A percentile compares a stretch with the other conserved stretches of the same genome.
phyloP scores from a whole-genome alignment of 2,888 invertebrate species.

The Notodonta ziczac region DNA sequence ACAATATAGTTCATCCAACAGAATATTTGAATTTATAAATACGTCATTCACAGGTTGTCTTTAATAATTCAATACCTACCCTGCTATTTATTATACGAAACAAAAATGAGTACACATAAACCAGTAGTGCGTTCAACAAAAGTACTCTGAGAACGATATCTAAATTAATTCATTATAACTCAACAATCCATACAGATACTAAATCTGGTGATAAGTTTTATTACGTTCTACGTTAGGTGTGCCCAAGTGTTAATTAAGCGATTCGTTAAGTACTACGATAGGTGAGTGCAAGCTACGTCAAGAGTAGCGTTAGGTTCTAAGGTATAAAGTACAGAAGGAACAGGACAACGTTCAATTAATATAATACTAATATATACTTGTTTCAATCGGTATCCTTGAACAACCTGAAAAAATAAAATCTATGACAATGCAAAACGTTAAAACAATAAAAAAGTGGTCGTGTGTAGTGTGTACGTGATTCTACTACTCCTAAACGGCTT shows the following conservation, averaged over 20 bases:
- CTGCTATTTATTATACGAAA: neutral
- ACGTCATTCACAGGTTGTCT: neutral
- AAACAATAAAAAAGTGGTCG: slow-evolving; percentile 16
- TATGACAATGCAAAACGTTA: slow-evolving; percentile 28
- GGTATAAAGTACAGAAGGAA: slow-evolving; percentile 31
- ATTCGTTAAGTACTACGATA: slow-evolving; percentile 21
- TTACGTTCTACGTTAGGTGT: slow-evolving; percentile 31
- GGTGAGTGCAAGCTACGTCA: slow-evolving; percentile 48
- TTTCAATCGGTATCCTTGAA: slow-evolving; percentile 70
- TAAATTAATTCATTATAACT: slow-evolving; percentile 25
- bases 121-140: neutral
- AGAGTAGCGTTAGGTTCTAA: slow-evolving; percentile 49
- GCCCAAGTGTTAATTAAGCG: slow-evolving; percentile 37
- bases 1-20: too few species aligned
- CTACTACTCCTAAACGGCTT: too few species aligned
- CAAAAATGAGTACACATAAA: neutral
- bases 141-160: slow-evolving; percentile 23
- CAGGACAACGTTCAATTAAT: slow-evolving; percentile 43
- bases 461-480: too few species aligned
- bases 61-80: neutral
- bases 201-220: slow-evolving; percentile 16
- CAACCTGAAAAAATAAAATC: slow-evolving; percentile 73
- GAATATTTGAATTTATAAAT: too few species aligned
- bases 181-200: slow-evolving; percentile 17
- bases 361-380: slow-evolving; percentile 72